Percentiles rank a stretch among this genome's conserved stretches.
Conservation (phyloP, 2,797 vertebrate species). For the Chelon auratus region DNA sequence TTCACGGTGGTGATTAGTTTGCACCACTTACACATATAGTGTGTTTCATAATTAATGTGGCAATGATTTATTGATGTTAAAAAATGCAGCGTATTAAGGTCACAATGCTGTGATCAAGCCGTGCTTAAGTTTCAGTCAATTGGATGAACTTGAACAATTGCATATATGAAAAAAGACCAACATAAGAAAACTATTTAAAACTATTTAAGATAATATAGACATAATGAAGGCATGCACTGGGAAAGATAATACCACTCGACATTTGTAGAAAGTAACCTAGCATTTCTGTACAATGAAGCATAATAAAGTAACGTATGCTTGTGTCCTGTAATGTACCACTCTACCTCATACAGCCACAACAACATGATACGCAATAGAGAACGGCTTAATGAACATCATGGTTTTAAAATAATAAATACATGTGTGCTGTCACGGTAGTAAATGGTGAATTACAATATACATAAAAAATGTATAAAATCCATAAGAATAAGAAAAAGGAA, state of each 20-base stretch:
- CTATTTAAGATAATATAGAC: too few relatives aligned
- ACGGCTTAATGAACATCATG: neutral
- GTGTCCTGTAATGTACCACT: neutral
- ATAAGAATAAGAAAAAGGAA: neutral
- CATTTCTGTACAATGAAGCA: neutral
- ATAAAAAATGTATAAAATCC: neutral
- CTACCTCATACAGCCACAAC: neutral
- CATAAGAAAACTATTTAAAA: too few relatives aligned
- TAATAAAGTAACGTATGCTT: too few relatives aligned
- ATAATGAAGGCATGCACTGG: too few relatives aligned
- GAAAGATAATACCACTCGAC: neutral
- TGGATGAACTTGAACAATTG: neutral
- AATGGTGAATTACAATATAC: neutral
- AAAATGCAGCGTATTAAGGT: conserved; percentile 30
- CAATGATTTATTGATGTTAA: conserved; percentile 46
- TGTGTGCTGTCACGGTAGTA: neutral
- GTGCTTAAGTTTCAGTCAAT: neutral
- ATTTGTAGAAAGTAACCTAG: neutral
- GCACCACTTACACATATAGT: conserved; percentile 7
- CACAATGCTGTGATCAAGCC: conserved; percentile 5
- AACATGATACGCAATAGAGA: neutral
- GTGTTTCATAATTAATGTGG: conserved; percentile 41
- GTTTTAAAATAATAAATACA: conserved; percentile 19
- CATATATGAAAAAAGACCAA: neutral
- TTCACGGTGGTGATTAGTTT: conserved; percentile 29